Base-by-base conservation (phyloP, 2,113 vertebrate species). In the Dipodomys stephensi region DNA sequence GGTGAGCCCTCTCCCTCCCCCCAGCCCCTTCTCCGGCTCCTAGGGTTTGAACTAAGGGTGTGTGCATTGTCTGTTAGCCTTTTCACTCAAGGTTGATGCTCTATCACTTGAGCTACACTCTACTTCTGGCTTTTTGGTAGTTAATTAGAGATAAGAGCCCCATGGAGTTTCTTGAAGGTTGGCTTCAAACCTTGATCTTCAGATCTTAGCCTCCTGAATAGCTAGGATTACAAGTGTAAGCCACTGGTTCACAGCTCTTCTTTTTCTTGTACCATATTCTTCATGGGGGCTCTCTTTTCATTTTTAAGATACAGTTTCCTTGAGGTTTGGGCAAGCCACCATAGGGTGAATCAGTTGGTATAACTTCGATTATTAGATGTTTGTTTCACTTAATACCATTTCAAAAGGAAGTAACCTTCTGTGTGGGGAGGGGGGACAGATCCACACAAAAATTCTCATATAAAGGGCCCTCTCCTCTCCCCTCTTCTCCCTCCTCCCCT, bases 281-380 rank as follows among this genome's bases (percentile, higher is more conserved):
- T 20, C 27, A 25, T 25, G 7, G 3, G 62, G 46, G 8, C 6
- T 80, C 81, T 23, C 12, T 62, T 91, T 87, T 67, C 49, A 5
- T 46, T 71, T 87, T 86, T 4, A 73, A 91, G 71, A 64, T 76
- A 30, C 74, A 27, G 35, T 32, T 91, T 81, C 68, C 20, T 67
- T 67, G 81, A 22, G 23, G 16, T 30, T 53, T 53, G 57, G 69
- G 39, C 4, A 64, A 62, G 18, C 16, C 39, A 12, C 23, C 62
- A 19, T 32, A 10, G 22, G 23, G 65, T n/a, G 72, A 95, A 72
- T 84, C 10, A 23, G 32, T 68, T 44, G 87, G 81, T 82, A 3
- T 67, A 62, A 16, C 62, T 80, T 27, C 73, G 62, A 60, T 19
- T 77, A 10, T n/a, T 82, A 35, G 64, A 6, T 22, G 3, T 90